Percentiles rank a stretch among this genome's conserved stretches.
Evolutionary conservation across 1,140 invertebrate genomes (phyloP).

Genomic region (Microplitis demolitor): DNA sequence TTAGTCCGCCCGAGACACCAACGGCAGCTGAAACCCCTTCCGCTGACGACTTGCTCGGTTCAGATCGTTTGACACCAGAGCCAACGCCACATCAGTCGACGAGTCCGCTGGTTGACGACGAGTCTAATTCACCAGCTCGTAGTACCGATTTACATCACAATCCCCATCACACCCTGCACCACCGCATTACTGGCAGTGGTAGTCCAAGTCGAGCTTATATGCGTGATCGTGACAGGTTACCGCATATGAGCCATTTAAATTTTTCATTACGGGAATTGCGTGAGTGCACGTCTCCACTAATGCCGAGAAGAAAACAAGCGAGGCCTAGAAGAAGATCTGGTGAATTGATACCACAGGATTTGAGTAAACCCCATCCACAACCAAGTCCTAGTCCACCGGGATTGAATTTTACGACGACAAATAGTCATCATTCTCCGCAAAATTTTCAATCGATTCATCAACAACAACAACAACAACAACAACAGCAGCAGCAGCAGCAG

Average conservation of each 20-base stretch:
- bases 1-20: slow-evolving; percentile 61
- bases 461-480: slow-evolving; percentile 23
- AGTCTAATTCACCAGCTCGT: slow-evolving; percentile 35
- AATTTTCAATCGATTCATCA: slow-evolving; percentile 15
- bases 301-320: slow-evolving; percentile 78
- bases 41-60: slow-evolving; percentile 55
- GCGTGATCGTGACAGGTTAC: slow-evolving; percentile 46
- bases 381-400: slow-evolving; percentile 50
- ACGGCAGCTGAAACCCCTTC: slow-evolving; percentile 25
- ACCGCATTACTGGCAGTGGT: too few species aligned
- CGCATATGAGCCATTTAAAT: slow-evolving; percentile 61
- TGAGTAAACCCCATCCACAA: slow-evolving; percentile 55
- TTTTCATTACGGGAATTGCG: slow-evolving; percentile 58
- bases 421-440: slow-evolving; percentile 15
- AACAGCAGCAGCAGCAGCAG: slow-evolving; percentile 34
- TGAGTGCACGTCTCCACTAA: slow-evolving; percentile 72
- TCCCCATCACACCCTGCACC: too few species aligned
- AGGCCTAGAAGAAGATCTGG: slow-evolving; percentile 79
- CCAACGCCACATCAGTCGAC: slow-evolving; percentile 34
- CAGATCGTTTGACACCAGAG: slow-evolving; percentile 67
- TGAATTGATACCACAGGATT: slow-evolving; percentile 71
- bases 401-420: slow-evolving; percentile 44
- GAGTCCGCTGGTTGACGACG: slow-evolving; percentile 63
- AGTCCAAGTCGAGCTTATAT: too few species aligned
- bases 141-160: slow-evolving; percentile 26